Percentiles rank a stretch among this genome's conserved stretches.
Conservation (phyloP, 2,113 vertebrate genomes). For the Hylia prasina region DNA sequence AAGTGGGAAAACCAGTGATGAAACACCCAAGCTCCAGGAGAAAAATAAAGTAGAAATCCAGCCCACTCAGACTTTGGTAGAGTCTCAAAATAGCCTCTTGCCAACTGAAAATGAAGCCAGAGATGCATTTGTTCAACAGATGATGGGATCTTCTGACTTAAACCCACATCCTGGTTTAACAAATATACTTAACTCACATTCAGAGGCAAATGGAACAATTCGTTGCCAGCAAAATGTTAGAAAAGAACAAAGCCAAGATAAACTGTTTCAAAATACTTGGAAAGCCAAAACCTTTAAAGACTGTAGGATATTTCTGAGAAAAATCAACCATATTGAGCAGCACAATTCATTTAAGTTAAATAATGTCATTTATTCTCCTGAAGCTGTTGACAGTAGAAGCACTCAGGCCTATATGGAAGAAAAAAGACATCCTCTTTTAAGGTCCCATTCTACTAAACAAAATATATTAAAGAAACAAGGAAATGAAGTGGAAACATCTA, state of each 20-base stretch:
- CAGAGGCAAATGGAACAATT: slow-evolving; percentile 60
- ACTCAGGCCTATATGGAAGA: slow-evolving; percentile 50
- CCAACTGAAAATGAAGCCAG: slow-evolving; percentile 53
- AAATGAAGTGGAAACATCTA: slow-evolving; percentile 48
- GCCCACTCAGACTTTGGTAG: slow-evolving; percentile 15
- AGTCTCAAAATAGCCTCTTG: slow-evolving; percentile 37
- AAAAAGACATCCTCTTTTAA: slow-evolving; percentile 65
- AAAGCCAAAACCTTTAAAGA: slow-evolving; percentile 87
- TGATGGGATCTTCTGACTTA: slow-evolving; percentile 45
- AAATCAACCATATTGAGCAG: slow-evolving; percentile 86
- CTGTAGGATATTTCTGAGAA: slow-evolving; percentile 93
- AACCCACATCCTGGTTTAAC: slow-evolving; percentile 53
- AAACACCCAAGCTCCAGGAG: slow-evolving; percentile 14
- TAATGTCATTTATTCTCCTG: slow-evolving; percentile 65
- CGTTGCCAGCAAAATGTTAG: slow-evolving; percentile 53
- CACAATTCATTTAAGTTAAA: slow-evolving; percentile 72
- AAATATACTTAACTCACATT: slow-evolving; percentile 48
- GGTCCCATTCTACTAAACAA: slow-evolving; percentile 67
- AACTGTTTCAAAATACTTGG: slow-evolving; percentile 79
- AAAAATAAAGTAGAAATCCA: slow-evolving; percentile 32
- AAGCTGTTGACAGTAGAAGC: slow-evolving; percentile 52
- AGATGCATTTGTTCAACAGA: slow-evolving; percentile 55
- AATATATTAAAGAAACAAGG: slow-evolving; percentile 45
- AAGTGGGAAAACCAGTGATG: background rate
- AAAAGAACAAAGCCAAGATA: slow-evolving; percentile 69